phyloP scores from a whole-genome alignment of 1,140 invertebrate genomes.

The Mizuhopecten yessoensis region DNA sequence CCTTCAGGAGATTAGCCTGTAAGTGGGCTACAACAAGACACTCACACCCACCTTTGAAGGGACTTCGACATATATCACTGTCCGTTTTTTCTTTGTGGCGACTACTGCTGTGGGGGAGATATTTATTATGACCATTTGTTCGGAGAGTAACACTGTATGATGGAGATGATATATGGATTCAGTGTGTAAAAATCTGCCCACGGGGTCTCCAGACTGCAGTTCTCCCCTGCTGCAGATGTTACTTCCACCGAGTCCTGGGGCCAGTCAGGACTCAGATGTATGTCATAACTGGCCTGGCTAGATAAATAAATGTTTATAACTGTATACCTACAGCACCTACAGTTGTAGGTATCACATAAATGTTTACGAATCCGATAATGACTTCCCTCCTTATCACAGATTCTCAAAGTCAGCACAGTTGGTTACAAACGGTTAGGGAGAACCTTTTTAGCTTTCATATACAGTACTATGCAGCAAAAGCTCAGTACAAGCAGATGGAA shows the following conservation, averaged over 20 bases:
- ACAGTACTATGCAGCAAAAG: neutral
- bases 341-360: constrained; percentile 10
- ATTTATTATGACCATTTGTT: constrained; percentile 11
- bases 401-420: constrained; percentile 3
- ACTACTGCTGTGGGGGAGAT: constrained; percentile 6
- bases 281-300: neutral
- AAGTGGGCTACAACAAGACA: neutral
- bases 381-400: neutral
- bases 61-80: neutral
- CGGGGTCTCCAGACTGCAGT: neutral
- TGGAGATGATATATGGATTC: constrained; percentile 23
- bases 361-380: constrained; percentile 20
- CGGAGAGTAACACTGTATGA: neutral
- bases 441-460: neutral
- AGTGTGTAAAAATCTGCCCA: neutral
- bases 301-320: constrained; percentile 27
- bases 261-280: neutral
- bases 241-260: constrained; percentile 1
- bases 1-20: neutral
- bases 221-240: neutral
- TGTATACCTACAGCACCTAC: neutral
- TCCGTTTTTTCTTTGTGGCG: neutral
- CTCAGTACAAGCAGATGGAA: neutral
- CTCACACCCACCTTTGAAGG: neutral
- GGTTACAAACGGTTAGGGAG: neutral